phyloP scores from a whole-genome alignment of 2,797 vertebrate species.

The Pitangus sulphuratus region DNA sequence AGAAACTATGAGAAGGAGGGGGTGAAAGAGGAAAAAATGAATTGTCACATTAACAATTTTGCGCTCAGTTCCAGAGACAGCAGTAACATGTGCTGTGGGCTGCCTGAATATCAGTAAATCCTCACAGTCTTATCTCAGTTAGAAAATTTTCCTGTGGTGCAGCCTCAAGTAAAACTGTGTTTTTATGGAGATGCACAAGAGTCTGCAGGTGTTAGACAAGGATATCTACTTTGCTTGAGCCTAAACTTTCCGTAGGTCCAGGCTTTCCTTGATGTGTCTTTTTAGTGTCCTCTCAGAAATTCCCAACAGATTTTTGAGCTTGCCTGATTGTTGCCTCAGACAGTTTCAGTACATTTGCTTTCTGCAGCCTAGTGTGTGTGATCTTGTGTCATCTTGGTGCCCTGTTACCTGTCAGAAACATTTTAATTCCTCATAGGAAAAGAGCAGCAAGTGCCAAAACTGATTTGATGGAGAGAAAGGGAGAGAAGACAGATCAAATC shows the following conservation, averaged over 20 bases:
- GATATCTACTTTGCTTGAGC: not conserved
- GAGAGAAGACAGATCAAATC: not conserved
- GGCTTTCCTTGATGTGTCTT: not conserved
- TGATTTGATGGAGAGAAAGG: not conserved
- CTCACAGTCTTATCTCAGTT: not conserved
- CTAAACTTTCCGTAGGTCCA: not conserved
- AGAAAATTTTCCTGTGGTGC: not conserved
- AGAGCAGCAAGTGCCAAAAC: not conserved
- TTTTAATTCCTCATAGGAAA: not conserved
- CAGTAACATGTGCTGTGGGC: not conserved
- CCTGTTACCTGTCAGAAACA: not conserved
- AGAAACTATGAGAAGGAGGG: not conserved
- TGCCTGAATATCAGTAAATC: not conserved
- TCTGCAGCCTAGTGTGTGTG: not conserved
- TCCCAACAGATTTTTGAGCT: not conserved
- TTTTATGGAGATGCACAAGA: not conserved
- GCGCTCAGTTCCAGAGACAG: not conserved
- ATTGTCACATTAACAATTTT: not conserved
- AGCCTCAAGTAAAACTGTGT: not conserved
- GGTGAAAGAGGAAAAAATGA: not conserved
- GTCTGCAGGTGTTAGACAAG: not conserved
- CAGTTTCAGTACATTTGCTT: constrained; percentile 4
- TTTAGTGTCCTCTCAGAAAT: not conserved
- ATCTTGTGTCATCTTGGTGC: not conserved
- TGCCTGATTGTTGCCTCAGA: not conserved